A percentile compares a stretch with the other conserved stretches of the same genome.
phyloP scores from a whole-genome alignment of 2,888 invertebrate genomes.

The Nephrocerus scutellatus region DNA sequence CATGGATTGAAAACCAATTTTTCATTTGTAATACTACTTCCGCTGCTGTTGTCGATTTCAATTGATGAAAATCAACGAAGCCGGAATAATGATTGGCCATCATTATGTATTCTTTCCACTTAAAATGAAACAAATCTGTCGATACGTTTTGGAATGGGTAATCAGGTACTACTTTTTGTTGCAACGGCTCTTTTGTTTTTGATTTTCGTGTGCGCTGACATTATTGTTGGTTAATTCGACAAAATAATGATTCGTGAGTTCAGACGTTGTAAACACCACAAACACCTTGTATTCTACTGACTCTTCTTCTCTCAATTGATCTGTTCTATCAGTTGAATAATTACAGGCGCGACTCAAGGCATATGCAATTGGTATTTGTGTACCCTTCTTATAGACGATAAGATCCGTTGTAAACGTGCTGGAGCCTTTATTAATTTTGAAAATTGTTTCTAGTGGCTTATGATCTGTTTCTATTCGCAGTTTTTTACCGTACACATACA shows the following conservation, averaged over 20 bases:
- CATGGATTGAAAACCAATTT: too few relatives aligned
- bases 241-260: too few relatives aligned
- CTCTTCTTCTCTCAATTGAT: neutral
- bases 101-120: neutral
- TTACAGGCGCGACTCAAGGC: neutral
- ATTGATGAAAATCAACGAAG: too few relatives aligned
- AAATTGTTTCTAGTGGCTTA: constrained; percentile 1
- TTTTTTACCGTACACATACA: neutral
- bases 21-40: too few relatives aligned
- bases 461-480: neutral
- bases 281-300: neutral
- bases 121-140: neutral
- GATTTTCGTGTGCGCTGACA: too few relatives aligned
- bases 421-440: too few relatives aligned
- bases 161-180: neutral
- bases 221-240: too few relatives aligned
- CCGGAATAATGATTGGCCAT: too few relatives aligned
- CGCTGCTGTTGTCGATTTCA: too few relatives aligned
- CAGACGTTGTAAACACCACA: too few relatives aligned
- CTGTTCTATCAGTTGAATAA: neutral
- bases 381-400: neutral
- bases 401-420: too few relatives aligned
- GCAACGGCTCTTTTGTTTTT: neutral
- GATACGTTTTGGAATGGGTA: constrained; percentile 1
- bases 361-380: neutral